Percentiles rank a stretch among this genome's conserved stretches.
Conservation (phyloP, 1,140 invertebrate genomes). For the Drosophila suzukii region DNA sequence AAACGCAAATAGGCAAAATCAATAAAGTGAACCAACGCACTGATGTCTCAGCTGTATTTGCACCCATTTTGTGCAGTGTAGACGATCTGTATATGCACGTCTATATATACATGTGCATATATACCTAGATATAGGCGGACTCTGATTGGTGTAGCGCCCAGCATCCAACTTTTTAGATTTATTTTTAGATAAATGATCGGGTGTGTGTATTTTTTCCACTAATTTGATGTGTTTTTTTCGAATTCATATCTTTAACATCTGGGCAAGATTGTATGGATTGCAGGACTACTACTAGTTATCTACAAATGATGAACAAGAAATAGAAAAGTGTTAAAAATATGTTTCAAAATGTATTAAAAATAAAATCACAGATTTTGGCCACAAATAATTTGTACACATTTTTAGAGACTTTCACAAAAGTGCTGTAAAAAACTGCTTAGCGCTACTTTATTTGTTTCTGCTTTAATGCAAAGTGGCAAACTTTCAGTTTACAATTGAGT, state of each 20-base stretch:
- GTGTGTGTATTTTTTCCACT: slow-evolving; percentile 22
- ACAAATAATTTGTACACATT: too few species aligned
- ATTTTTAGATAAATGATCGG: slow-evolving; percentile 58
- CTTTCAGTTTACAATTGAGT: slow-evolving; percentile 4
- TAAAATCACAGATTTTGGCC: too few species aligned
- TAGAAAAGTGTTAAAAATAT: not conserved
- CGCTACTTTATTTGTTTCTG: not conserved
- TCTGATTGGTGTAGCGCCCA: slow-evolving; percentile 43
- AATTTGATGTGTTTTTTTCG: slow-evolving; percentile 40
- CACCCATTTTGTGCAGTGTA: slow-evolving; percentile 31
- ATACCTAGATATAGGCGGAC: slow-evolving; percentile 34
- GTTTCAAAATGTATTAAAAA: not conserved
- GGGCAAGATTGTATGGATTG: not conserved
- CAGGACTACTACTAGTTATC: not conserved
- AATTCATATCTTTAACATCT: slow-evolving; percentile 26
- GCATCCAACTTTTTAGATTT: slow-evolving; percentile 47
- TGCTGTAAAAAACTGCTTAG: too few species aligned
- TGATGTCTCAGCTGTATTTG: slow-evolving; percentile 20
- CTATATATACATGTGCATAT: slow-evolving; percentile 27
- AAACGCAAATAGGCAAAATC: slow-evolving; percentile 7
- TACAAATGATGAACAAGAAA: not conserved
- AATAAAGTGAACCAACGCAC: slow-evolving; percentile 5
- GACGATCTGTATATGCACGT: slow-evolving; percentile 30
- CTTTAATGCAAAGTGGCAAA: not conserved
- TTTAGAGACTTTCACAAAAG: not conserved